Conservation (phyloP, 2,888 invertebrate species). For the Teleogryllus oceanicus region DNA sequence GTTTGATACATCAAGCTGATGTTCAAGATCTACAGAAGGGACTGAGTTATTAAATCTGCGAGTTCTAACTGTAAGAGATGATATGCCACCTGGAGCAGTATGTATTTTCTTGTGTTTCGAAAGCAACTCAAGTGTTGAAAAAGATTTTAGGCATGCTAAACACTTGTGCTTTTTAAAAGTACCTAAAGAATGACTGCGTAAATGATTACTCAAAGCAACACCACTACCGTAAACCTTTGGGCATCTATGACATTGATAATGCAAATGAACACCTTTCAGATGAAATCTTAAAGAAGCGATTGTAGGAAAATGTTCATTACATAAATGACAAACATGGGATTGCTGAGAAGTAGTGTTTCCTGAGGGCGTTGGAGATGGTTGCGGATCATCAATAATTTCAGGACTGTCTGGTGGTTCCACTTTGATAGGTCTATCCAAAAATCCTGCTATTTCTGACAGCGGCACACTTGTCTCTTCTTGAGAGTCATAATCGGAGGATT, state of each 20-base stretch:
- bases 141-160: neutral
- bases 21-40: too few species aligned
- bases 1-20: too few species aligned
- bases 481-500: neutral
- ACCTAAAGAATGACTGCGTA: slow-evolving; percentile 28
- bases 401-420: neutral
- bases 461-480: neutral
- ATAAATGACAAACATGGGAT: neutral
- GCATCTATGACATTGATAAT: slow-evolving; percentile 29
- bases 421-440: neutral
- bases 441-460: neutral
- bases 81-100: neutral
- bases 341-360: neutral
- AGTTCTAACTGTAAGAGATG: neutral
- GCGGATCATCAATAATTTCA: neutral
- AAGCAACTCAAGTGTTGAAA: neutral
- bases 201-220: slow-evolving; percentile 31
- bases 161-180: neutral
- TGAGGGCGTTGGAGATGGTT: neutral
- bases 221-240: slow-evolving; percentile 29
- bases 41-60: too few species aligned
- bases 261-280: slow-evolving; percentile 11
- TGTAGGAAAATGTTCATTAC: neutral
- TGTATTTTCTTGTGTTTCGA: neutral
- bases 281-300: neutral